Conservation (phyloP, 2,888 invertebrate species). For the Drosophila subquinaria region DNA sequence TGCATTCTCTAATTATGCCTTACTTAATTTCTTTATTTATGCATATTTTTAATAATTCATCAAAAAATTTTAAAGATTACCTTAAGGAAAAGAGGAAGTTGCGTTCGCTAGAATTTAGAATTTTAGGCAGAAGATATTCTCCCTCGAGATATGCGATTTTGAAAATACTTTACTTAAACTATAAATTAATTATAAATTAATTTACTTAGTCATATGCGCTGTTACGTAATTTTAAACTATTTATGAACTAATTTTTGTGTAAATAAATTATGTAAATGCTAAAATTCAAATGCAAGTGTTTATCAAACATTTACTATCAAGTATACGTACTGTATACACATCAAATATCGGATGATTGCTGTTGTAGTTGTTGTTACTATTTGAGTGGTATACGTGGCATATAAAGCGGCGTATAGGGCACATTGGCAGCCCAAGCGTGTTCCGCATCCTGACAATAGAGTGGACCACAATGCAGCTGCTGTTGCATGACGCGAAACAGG, state of each 20-base stretch:
- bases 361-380: constrained; percentile 23
- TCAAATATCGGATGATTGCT: constrained; percentile 4
- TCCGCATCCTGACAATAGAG: constrained; percentile 54
- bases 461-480: constrained; percentile 30
- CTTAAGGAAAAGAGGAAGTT: constrained; percentile 5
- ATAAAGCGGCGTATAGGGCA: constrained; percentile 60
- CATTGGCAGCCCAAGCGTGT: constrained; percentile 36
- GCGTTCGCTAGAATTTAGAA: constrained; percentile 47
- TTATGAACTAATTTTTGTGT: constrained; percentile 78
- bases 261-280: constrained; percentile 79
- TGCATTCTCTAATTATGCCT: constrained; percentile 18
- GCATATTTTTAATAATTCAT: constrained; percentile 41
- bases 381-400: constrained; percentile 57
- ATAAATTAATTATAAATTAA: constrained; percentile 65
- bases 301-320: constrained; percentile 3
- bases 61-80: constrained; percentile 4
- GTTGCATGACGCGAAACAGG: constrained; percentile 70
- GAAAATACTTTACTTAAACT: constrained; percentile 32
- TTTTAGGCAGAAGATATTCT: constrained; percentile 4
- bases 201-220: constrained; percentile 81
- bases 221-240: constrained; percentile 82
- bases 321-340: constrained; percentile 1
- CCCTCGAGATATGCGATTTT: constrained; percentile 37
- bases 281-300: constrained; percentile 18
- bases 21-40: constrained; percentile 54